Conservation (phyloP, 2,113 vertebrate genomes). For the Eurypyga helias region DNA sequence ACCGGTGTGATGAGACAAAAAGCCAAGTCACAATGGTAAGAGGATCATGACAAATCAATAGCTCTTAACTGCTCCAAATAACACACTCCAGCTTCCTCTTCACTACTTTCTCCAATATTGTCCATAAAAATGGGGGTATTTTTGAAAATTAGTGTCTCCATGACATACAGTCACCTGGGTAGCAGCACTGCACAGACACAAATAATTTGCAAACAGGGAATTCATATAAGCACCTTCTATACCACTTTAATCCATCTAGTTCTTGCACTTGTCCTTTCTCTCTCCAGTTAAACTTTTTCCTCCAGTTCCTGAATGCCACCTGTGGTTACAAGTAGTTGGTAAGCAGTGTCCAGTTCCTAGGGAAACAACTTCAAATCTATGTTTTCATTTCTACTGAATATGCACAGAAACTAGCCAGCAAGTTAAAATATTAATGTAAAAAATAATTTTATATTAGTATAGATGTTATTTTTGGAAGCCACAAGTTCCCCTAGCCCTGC, state of each 20-base stretch:
- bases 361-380: background rate
- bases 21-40: constrained; percentile 78
- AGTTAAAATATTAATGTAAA: background rate
- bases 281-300: background rate
- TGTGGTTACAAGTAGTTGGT: background rate
- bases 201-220: background rate
- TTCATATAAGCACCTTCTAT: background rate
- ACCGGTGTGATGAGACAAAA: constrained; percentile 82
- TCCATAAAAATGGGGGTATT: background rate
- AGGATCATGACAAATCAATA: rapidly evolving
- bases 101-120: background rate
- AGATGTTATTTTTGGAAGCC: rapidly evolving
- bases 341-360: background rate
- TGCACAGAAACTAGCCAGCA: background rate
- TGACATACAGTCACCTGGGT: background rate
- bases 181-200: background rate
- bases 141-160: background rate
- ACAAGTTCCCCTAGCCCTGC: background rate
- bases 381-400: background rate
- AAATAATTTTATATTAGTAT: background rate
- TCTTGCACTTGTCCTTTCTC: background rate
- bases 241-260: background rate
- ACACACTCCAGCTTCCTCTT: background rate
- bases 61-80: background rate
- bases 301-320: background rate